Evolutionary conservation across 2,888 invertebrate species (phyloP), one percentile per base, ranked within the genome.

Genomic region (Rhorus exstirpatorius): DNA sequence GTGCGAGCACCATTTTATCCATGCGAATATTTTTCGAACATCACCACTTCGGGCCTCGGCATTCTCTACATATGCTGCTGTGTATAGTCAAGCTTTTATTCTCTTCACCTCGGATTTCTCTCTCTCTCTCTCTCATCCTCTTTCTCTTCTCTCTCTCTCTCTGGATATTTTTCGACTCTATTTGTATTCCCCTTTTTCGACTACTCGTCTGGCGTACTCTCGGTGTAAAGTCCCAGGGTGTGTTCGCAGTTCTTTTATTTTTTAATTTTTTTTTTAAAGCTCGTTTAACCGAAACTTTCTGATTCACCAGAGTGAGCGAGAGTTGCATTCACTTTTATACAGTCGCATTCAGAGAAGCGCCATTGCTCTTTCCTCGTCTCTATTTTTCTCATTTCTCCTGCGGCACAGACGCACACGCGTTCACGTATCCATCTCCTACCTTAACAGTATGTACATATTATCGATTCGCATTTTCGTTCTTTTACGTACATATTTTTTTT

Each of bases 241-340:
- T 79, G 71, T 80, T 86, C 79, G 86, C 87, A 83, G 76, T 83
- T 83, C 84, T 75, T 58, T 68, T 74, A 76, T 70, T 67, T 49
- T 17, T 21, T 46, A 31, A 38, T 31, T 31, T 61, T 65, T 55
- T 85, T 72, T 65, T n/a, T n/a, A n/a, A 85, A 87, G 83, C 83
- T 86, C 85, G 85, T 87, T 89, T 85, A 85, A 87, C 86, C 81
- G 85, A 85, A 86, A 84, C 84, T 84, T 85, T 77, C 83, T 79
- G 81, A 78, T 83, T 81, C 68, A 70, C 46, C 65, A 21, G 31
- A 38, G 74, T 24, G 46, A 82, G 63, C 71, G 82, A 79, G 79
- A 84, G 83, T 70, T 71, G 83, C 84, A 86, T 85, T 85, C 82
- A 81, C 79, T 83, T 82, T n/a, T n/a, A 86, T 83, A 83, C 84